These are phyloP conservation scores for Melanargia galathea DNA, from an alignment of 2,888 invertebrate genomes.

Conservation along the genomic window DNA sequence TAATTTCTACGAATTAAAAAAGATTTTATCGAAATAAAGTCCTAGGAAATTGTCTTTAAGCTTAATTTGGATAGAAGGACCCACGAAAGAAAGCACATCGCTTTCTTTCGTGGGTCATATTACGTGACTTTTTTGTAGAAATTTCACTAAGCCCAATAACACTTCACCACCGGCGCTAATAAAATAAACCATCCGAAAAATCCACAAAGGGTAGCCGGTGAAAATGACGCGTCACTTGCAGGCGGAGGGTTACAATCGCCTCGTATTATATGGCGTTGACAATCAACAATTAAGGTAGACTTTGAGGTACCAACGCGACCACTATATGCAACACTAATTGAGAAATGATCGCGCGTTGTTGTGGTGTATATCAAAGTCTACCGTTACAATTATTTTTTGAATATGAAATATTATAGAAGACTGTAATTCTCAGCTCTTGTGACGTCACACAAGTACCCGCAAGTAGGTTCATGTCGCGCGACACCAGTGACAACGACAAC, in stretches of 20 bases:
- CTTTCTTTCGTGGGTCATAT: too few species aligned
- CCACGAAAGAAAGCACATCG: background rate
- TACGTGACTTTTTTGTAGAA: slow-evolving; percentile 17
- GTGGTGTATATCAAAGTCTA: too few species aligned
- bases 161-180: slow-evolving; percentile 37
- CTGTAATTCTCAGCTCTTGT: too few species aligned
- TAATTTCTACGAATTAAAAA: too few species aligned
- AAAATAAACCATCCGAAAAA: slow-evolving; percentile 44
- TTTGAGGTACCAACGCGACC: too few species aligned
- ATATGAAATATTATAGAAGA: too few species aligned
- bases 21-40: background rate
- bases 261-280: slow-evolving; percentile 30
- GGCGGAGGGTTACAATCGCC: slow-evolving; percentile 41
- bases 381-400: too few species aligned
- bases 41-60: background rate
- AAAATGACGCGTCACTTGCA: slow-evolving; percentile 59
- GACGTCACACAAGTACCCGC: too few species aligned
- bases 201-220: slow-evolving; percentile 49
- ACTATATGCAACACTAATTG: too few species aligned
- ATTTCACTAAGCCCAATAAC: slow-evolving; percentile 32
- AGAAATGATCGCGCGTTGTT: too few species aligned
- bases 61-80: background rate
- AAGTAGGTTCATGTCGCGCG: too few species aligned
- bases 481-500: too few species aligned
- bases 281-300: background rate